Percentiles rank a stretch among this genome's conserved stretches.
Conservation (phyloP, 2,113 vertebrate species). For the Acrocephalus kingi region DNA sequence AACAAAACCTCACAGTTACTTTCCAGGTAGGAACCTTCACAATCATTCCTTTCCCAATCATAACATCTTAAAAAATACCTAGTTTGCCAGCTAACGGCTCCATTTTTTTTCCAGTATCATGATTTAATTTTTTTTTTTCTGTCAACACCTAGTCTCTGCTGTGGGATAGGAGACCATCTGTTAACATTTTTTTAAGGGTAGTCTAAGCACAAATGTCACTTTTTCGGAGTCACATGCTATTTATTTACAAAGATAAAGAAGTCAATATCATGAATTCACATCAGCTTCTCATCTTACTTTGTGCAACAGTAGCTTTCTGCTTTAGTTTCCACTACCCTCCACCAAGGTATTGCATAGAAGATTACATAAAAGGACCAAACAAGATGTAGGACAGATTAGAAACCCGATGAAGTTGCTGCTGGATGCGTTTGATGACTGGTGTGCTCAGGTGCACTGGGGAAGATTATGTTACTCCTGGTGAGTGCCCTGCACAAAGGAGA, state of each 20-base stretch:
- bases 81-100: not conserved
- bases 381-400: conserved; percentile 61
- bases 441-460: not conserved
- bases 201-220: conserved; percentile 21
- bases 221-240: conserved; percentile 13
- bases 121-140: not conserved
- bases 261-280: conserved; percentile 44
- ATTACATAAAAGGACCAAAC: conserved; percentile 38
- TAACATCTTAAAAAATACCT: not conserved
- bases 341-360: conserved; percentile 1
- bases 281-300: conserved; percentile 36
- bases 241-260: conserved; percentile 53
- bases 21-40: not conserved
- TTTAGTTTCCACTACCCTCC: conserved; percentile 34
- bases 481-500: conserved; percentile 9
- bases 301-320: conserved; percentile 43
- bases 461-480: not conserved
- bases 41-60: not conserved
- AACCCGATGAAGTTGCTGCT: not conserved
- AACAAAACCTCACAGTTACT: not conserved
- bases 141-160: conserved; percentile 9
- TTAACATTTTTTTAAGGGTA: conserved; percentile 21
- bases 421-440: not conserved
- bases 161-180: conserved; percentile 51
- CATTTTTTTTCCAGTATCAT: not conserved